Percentiles rank a stretch among this genome's conserved stretches.
These are phyloP conservation scores for Psix sp. DNA, from an alignment of 1,140 invertebrate genomes.

Conservation along the genomic window DNA sequence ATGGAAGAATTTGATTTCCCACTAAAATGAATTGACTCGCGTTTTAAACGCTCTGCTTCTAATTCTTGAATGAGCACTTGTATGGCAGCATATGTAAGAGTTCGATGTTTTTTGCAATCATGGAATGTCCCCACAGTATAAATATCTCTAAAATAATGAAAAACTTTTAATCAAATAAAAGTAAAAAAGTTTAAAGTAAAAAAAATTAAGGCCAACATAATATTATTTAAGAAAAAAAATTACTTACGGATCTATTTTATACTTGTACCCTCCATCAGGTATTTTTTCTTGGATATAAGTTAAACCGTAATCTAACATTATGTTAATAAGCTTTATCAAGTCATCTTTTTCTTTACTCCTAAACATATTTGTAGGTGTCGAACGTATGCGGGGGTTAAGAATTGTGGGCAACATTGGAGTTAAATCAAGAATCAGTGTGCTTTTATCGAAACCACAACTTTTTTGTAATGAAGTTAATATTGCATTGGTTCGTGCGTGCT, in stretches of 20 bases:
- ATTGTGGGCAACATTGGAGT: conserved; percentile 86
- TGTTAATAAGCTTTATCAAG: conserved; percentile 84
- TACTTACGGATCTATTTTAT: conserved; percentile 89
- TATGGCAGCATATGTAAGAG: conserved; percentile 82
- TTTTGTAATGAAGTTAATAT: conserved; percentile 79
- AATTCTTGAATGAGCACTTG: conserved; percentile 88
- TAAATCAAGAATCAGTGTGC: conserved; percentile 82
- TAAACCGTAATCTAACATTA: conserved; percentile 94
- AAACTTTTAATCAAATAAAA: too few species aligned
- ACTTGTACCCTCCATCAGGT: conserved; percentile 87
- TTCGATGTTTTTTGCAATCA: conserved; percentile 67
- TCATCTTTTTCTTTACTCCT: conserved; percentile 85
- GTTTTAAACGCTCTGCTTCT: conserved; percentile 83
- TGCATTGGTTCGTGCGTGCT: conserved; percentile 77
- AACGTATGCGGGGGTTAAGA: conserved; percentile 85
- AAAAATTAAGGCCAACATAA: too few species aligned
- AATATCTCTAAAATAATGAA: conserved; percentile 33
- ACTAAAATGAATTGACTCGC: conserved; percentile 69
- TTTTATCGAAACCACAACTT: conserved; percentile 79
- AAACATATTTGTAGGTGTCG: conserved; percentile 86
- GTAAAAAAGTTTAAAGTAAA: neutral
- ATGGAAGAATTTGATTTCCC: conserved; percentile 17
- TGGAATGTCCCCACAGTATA: conserved; percentile 71
- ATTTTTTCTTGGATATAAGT: conserved; percentile 89
- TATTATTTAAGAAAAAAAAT: neutral